A percentile compares a stretch with the other conserved stretches of the same genome.
phyloP scores from a whole-genome alignment of 30 jellyfish, hydroid and myxozoan genomes.

The Pelagia noctiluca region DNA sequence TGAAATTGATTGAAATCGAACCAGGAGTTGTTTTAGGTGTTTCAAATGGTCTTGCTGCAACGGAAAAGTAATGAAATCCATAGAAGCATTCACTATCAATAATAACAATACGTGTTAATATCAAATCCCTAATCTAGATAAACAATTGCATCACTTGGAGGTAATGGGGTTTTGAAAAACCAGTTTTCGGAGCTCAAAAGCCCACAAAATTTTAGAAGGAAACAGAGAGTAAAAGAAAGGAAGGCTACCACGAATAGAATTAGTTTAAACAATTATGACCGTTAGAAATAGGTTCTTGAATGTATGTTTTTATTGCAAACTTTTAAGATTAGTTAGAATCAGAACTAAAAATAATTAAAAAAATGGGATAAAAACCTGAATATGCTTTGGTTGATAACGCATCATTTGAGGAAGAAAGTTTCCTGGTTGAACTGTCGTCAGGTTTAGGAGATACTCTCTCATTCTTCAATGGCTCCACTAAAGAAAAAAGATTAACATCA shows the following conservation, averaged over 20 bases:
- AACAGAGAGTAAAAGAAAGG: too few relatives aligned
- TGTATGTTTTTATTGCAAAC: too few relatives aligned
- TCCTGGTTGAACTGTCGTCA: not conserved
- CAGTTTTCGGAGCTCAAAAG: too few relatives aligned
- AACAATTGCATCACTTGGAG: not conserved
- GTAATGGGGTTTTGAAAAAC: too few relatives aligned
- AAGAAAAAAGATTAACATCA: not conserved
- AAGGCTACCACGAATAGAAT: too few relatives aligned
- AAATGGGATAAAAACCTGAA: too few relatives aligned
- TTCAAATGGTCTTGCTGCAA: slow-evolving; percentile 71
- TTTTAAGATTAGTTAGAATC: too few relatives aligned
- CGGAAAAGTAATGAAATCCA: not conserved
- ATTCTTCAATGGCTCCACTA: not conserved
- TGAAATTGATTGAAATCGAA: slow-evolving; percentile 61
- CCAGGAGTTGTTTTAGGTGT: slow-evolving; percentile 63
- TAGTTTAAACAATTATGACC: too few relatives aligned
- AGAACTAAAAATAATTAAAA: too few relatives aligned
- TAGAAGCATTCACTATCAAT: not conserved
- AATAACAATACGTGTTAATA: not conserved
- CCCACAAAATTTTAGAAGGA: too few relatives aligned
- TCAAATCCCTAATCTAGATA: too few relatives aligned
- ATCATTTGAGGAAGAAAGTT: slow-evolving; percentile 11
- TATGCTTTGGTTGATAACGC: slow-evolving; percentile 29
- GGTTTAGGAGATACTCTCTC: not conserved
- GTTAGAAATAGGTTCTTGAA: too few relatives aligned